Evolutionary conservation across 2,888 invertebrate species (phyloP), one percentile per base, ranked within the genome.

Genomic region (Deroplatys truncata): DNA sequence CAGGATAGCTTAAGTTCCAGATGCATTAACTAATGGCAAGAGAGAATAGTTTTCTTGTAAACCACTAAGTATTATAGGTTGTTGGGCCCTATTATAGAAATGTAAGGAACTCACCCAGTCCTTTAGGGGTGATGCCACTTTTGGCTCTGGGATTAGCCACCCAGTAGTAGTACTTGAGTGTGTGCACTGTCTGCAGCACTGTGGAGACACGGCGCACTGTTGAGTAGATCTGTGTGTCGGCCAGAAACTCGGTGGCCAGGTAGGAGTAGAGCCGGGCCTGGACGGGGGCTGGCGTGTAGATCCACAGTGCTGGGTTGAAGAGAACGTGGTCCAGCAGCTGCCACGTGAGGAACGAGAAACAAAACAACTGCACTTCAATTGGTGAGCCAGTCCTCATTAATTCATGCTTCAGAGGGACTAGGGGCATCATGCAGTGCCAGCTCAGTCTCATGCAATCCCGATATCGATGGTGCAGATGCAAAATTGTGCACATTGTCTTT

Each of bases 121-220:
- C 99, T 94, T 99, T 99, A 31, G 99, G 98, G 90, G 97, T 96
- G 92, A 99, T 98, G 89, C 98, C 98, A 94, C 98, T 99, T 94
- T 98, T 98, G 91, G 98, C 96, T 91, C 98, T 95, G 0, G 99
- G 99, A 95, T 98, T 98, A 90, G 98, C 97, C 85, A 99, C 98
- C 99, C 99, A 99, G 93, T 99, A 99, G 94, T 99, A 99, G 94
- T 98, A 99, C 94, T 99, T 99, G 91, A 99, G 95, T 5, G 99
- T 99, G 93, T 99, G 99, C 92, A 99, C 98, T 43, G 99, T 99
- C 94, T 99, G 99, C 86, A 99, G 95, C 0, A 99, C 99, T 1
- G 99, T 99, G 92, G 98, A 98, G 91, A 99, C 99, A 89, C 99
- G 95, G 89, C 99, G 95, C 89, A 99, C 99, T 93, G 98, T 98